Conservation (phyloP, 2,113 vertebrate species). For the Zosterops pallidus region DNA sequence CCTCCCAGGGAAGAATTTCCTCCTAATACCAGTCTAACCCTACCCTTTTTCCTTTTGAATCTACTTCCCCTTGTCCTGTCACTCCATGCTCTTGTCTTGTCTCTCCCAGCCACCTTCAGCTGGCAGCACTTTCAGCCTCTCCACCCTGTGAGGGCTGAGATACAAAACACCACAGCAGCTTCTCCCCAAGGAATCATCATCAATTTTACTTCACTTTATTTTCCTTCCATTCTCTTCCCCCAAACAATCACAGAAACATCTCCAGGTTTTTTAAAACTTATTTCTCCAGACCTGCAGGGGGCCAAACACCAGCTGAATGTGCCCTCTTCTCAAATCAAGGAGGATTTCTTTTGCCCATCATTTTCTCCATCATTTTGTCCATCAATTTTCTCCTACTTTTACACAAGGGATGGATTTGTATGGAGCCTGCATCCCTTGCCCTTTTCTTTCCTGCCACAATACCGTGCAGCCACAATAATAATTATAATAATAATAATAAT, state of each 20-base stretch:
- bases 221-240: not conserved
- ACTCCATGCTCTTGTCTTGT: not conserved
- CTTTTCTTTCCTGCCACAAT: not conserved
- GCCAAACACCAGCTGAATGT: not conserved
- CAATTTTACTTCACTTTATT: too few species aligned
- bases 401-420: not conserved
- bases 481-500: too few species aligned
- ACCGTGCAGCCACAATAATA: not conserved
- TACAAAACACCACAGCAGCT: not conserved
- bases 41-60: not conserved
- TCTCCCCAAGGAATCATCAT: not conserved
- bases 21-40: not conserved
- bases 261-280: not conserved
- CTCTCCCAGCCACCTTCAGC: not conserved
- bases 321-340: not conserved
- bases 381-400: not conserved
- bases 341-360: not conserved
- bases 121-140: not conserved
- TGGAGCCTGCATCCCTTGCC: not conserved
- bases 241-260: not conserved
- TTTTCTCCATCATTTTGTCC: too few species aligned
- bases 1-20: not conserved
- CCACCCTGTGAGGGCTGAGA: not conserved
- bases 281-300: not conserved
- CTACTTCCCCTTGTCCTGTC: not conserved